These are phyloP conservation scores for Tiliacea citrago DNA, from an alignment of 2,888 invertebrate genomes.

Conservation along the genomic window DNA sequence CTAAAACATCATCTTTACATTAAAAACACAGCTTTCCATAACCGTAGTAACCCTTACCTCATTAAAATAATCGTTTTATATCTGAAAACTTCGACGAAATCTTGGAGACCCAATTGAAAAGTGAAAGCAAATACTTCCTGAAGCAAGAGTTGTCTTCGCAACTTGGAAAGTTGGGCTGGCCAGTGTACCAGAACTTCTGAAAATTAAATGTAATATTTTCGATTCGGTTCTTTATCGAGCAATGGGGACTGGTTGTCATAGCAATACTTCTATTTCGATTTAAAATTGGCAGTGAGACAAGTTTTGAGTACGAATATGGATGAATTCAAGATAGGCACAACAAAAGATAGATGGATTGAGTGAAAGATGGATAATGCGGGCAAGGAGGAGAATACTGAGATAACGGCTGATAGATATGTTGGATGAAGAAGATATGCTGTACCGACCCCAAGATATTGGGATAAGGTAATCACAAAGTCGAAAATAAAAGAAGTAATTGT, in stretches of 20 bases:
- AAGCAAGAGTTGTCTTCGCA: slow-evolving; percentile 15
- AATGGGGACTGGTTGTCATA: neutral
- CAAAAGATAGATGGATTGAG: too few relatives aligned
- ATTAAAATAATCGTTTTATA: slow-evolving; percentile 45
- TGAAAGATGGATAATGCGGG: too few relatives aligned
- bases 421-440: too few relatives aligned
- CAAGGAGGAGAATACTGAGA: too few relatives aligned
- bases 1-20: neutral
- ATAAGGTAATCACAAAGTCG: too few relatives aligned
- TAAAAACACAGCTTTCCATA: neutral
- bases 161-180: slow-evolving; percentile 9
- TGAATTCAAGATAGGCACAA: too few relatives aligned
- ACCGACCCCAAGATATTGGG: too few relatives aligned
- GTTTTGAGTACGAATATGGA: too few relatives aligned
- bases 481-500: too few relatives aligned
- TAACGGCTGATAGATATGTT: too few relatives aligned
- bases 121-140: slow-evolving; percentile 43
- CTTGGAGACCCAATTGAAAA: slow-evolving; percentile 31
- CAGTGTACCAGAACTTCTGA: neutral
- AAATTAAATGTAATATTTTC: neutral
- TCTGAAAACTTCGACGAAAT: slow-evolving; percentile 33
- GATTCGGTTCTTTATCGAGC: neutral
- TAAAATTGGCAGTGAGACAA: too few relatives aligned
- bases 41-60: slow-evolving; percentile 27
- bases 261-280: neutral